phyloP scores from a whole-genome alignment of 1,140 invertebrate genomes.

The Pseudoatta argentina region DNA sequence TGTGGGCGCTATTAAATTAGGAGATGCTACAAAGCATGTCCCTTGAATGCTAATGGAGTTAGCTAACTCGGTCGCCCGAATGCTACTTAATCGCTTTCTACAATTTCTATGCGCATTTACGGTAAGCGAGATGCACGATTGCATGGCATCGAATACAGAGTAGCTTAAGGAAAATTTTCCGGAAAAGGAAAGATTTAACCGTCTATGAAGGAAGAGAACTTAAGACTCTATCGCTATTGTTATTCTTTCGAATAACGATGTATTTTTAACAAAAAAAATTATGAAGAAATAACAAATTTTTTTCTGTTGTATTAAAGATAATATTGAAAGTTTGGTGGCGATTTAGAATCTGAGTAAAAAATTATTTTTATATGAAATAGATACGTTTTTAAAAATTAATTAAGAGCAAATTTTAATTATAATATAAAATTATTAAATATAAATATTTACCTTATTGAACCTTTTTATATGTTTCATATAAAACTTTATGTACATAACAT shows the following conservation, averaged over 20 bases:
- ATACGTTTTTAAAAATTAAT: too few relatives aligned
- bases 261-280: too few relatives aligned
- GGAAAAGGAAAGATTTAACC: not conserved
- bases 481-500: too few relatives aligned
- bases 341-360: too few relatives aligned
- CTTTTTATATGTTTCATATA: too few relatives aligned
- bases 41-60: constrained; percentile 59
- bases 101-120: constrained; percentile 55
- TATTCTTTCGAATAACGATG: not conserved
- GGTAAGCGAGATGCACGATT: constrained; percentile 46
- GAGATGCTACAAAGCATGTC: constrained; percentile 49
- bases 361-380: too few relatives aligned
- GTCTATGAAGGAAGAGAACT: not conserved
- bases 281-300: too few relatives aligned
- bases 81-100: constrained; percentile 58
- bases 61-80: constrained; percentile 53
- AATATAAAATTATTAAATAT: too few relatives aligned
- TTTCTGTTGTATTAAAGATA: too few relatives aligned
- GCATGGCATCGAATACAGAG: constrained; percentile 11
- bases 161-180: constrained; percentile 10
- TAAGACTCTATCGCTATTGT: not conserved
- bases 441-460: too few relatives aligned
- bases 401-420: too few relatives aligned
- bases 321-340: too few relatives aligned
- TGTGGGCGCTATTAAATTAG: constrained; percentile 55